Base-by-base conservation (phyloP, 2,888 invertebrate species). In the Callosobruchus maculatus region DNA sequence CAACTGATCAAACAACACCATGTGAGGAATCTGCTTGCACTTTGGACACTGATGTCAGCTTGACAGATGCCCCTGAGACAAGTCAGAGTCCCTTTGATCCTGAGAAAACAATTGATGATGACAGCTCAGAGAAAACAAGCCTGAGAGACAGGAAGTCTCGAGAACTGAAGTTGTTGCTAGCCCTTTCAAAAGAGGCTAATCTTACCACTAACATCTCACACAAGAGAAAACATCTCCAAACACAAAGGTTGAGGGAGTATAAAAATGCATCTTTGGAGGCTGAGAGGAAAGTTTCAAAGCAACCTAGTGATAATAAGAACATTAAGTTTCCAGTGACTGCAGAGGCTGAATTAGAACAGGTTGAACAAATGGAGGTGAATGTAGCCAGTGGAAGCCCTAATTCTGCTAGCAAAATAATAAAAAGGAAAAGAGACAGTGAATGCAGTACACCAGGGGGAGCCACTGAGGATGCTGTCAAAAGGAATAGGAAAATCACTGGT, bases 161-260 rank as follows among this genome's bases (percentile, higher is more conserved):
- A 75, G 93, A 93, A 83, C 86, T 93, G 74, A 88, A 90, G 79
- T 91, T 90, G 0, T 85, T 93, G 22, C 90, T 93, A 77, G 91
- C 91, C 31, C 90, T 92, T 20, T 91, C 92, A 22, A 92, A 90
- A 83, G 92, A 92, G 81, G 92, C 93, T 0, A 91, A 93, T 82
- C 90, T 93, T 67, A 86, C 87, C 67, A 83, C 89, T 70, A 91
- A 90, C 73, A 86, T 85, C 76, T 85, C 88, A 22, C 88, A 87
- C 77, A 86, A 88, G 73, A 88, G 88, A 78, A 90, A 89, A 81
- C 84, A 84, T 71, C 83, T 88, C 26, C 80, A 87, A 71, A 67
- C 71, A 31, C 74, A 76, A 71, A 80, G 80, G 73, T 20, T 20
- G 20, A 77, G 75, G 72, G 77, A 75, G 21, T 21, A 22, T 2